Conservation (phyloP, 2,797 vertebrate species). For the Hirundo rustica region DNA sequence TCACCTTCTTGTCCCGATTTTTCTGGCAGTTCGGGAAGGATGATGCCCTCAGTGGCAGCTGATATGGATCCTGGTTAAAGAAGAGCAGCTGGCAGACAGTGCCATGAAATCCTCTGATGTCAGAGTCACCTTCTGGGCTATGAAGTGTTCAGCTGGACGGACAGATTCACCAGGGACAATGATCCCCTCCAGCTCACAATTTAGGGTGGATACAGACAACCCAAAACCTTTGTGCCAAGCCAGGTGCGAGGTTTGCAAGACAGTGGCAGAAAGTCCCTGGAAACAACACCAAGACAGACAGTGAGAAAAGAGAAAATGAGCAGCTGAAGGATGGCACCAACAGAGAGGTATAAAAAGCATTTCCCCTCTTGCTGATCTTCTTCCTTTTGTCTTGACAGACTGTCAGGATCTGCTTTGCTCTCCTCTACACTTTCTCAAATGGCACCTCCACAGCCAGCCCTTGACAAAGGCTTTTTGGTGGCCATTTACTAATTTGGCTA, state of each 20-base stretch:
- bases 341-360: background rate
- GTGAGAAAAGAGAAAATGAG: background rate
- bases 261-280: background rate
- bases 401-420: background rate
- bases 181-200: background rate
- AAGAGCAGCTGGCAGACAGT: too few species aligned
- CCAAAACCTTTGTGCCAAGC: background rate
- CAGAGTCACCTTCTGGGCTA: background rate
- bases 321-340: background rate
- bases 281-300: background rate
- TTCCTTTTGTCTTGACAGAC: background rate
- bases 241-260: background rate
- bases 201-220: background rate
- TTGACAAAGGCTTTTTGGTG: constrained; percentile 13
- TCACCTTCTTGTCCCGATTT: background rate
- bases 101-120: background rate
- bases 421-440: background rate
- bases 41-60: background rate
- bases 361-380: background rate
- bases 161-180: background rate
- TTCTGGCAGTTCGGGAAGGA: background rate
- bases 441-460: background rate
- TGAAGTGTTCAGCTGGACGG: background rate
- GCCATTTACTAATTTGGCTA: constrained; percentile 45
- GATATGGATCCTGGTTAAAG: too few species aligned